Conservation (phyloP, 2,797 vertebrate genomes). For the Cichlasoma orientale region DNA sequence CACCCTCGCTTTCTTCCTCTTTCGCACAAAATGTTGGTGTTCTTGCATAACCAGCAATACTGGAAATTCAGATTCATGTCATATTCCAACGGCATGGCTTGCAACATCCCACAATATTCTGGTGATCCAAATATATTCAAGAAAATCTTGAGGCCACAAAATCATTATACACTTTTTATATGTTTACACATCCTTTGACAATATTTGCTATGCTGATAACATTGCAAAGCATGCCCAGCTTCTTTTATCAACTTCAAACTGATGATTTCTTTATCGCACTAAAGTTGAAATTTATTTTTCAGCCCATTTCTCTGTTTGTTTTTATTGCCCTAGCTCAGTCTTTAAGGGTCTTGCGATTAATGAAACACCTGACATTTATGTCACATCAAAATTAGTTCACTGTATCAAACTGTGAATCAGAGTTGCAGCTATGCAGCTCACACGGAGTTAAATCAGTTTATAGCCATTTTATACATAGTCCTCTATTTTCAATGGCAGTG, state of each 20-base stretch:
- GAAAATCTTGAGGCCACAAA: too few species aligned
- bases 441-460: background rate
- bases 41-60: background rate
- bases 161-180: too few species aligned
- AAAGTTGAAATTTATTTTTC: background rate
- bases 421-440: background rate
- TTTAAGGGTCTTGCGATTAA: background rate
- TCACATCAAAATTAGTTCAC: background rate
- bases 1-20: conserved; percentile 34
- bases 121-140: too few species aligned
- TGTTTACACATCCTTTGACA: too few species aligned
- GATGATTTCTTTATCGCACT: too few species aligned
- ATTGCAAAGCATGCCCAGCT: too few species aligned
- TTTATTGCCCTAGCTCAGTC: too few species aligned
- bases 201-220: too few species aligned
- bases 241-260: too few species aligned
- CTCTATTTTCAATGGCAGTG: background rate
- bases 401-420: background rate
- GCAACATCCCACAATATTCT: background rate
- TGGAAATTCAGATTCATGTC: background rate
- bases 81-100: background rate
- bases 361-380: background rate
- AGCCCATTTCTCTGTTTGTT: too few species aligned
- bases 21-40: background rate
- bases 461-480: background rate